These are phyloP conservation scores for Patella pellucida DNA, from an alignment of 2,888 invertebrate genomes.

Conservation along the genomic window DNA sequence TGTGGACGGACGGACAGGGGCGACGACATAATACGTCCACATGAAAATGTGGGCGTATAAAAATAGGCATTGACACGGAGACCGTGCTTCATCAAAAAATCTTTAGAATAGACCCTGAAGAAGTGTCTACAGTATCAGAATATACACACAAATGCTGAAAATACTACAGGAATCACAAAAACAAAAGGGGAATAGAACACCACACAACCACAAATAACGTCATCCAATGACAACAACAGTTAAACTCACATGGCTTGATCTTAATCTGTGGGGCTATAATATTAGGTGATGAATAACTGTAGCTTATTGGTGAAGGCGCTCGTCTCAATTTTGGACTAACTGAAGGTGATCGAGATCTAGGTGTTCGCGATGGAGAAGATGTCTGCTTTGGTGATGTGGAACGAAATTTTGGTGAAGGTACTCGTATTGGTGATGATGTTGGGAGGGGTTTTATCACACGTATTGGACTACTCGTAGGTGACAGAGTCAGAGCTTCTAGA, in stretches of 20 bases:
- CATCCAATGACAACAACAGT: not conserved
- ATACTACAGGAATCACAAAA: not conserved
- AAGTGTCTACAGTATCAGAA: no score
- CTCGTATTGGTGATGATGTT: conserved; percentile 52
- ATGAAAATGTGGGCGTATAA: no score
- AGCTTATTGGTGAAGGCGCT: conserved; percentile 68
- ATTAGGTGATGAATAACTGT: conserved; percentile 69
- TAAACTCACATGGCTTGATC: conserved; percentile 58
- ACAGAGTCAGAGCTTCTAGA: conserved; percentile 59
- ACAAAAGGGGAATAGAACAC: not conserved
- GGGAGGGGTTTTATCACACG: conserved; percentile 49
- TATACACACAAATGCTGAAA: no score
- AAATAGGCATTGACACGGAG: no score
- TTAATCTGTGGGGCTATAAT: conserved; percentile 64
- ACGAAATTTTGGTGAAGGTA: conserved; percentile 50
- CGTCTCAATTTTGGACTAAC: conserved; percentile 64
- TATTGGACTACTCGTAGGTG: conserved; percentile 61
- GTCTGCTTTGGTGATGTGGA: conserved; percentile 42
- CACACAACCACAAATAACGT: no score
- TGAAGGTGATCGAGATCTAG: conserved; percentile 54
- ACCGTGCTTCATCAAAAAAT: no score
- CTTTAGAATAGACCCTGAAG: no score
- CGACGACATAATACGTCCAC: no score
- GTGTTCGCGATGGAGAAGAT: conserved; percentile 42
- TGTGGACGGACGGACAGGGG: no score